Conservation (phyloP, 2,888 invertebrate genomes). For the Antheraea yamamai region DNA sequence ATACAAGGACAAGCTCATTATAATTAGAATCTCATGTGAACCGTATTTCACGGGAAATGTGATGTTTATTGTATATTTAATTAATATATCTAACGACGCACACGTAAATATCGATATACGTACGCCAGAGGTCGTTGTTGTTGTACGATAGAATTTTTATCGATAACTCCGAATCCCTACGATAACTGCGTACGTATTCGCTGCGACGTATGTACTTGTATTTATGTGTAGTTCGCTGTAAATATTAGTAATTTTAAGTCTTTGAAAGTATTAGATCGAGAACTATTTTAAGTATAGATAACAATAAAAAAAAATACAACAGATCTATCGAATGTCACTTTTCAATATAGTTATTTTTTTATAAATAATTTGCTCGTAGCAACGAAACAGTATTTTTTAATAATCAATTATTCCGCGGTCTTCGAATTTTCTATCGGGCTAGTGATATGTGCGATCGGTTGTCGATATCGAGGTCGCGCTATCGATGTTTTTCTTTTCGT, state of each 20-base stretch:
- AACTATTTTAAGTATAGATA: constrained; percentile 66
- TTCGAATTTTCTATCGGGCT: constrained; percentile 17
- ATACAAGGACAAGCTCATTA: constrained; percentile 39
- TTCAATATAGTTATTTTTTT: constrained; percentile 67
- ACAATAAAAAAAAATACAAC: constrained; percentile 34
- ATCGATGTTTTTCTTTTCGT: constrained; percentile 40
- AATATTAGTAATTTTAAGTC: constrained; percentile 59
- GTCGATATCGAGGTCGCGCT: constrained; percentile 31
- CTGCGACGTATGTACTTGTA: constrained; percentile 34
- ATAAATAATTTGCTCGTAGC: constrained; percentile 67
- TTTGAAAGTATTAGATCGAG: constrained; percentile 66
- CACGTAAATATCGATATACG: constrained; percentile 33
- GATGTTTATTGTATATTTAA: constrained; percentile 26
- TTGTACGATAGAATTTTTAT: constrained; percentile 16
- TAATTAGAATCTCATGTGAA: constrained; percentile 60
- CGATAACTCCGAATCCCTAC: constrained; percentile 31
- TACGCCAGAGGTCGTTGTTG: constrained; percentile 22
- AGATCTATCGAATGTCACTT: constrained; percentile 54
- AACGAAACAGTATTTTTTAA: constrained; percentile 73
- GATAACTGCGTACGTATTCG: constrained; percentile 28
- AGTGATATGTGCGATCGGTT: background rate
- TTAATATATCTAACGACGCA: constrained; percentile 31
- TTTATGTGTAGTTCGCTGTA: constrained; percentile 63
- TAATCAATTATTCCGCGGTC: constrained; percentile 20
- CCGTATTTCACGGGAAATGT: constrained; percentile 32